Conservation (phyloP, 2,113 vertebrate species). For the Carassius gibelio region DNA sequence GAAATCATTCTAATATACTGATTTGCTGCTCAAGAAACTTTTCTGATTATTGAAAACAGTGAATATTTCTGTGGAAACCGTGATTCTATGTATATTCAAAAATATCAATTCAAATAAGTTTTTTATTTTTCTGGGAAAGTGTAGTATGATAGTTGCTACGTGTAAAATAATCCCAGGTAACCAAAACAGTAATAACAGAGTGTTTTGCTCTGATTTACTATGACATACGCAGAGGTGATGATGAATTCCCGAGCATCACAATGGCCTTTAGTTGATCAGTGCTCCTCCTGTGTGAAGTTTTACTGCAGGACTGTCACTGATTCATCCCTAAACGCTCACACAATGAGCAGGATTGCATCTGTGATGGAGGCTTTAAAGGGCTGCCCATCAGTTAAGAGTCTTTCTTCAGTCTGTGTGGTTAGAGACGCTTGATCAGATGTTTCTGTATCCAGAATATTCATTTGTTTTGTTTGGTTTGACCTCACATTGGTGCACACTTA, state of each 20-base stretch:
- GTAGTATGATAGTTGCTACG: neutral
- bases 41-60: neutral
- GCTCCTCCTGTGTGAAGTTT: slow-evolving; percentile 35
- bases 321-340: slow-evolving; percentile 50
- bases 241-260: slow-evolving; percentile 8
- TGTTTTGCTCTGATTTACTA: slow-evolving; percentile 7
- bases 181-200: neutral
- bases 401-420: slow-evolving; percentile 61
- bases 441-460: neutral
- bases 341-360: slow-evolving; percentile 65
- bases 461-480: slow-evolving; percentile 24
- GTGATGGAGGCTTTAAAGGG: slow-evolving; percentile 72
- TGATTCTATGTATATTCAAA: no score
- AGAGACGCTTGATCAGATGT: neutral
- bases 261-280: neutral
- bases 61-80: neutral
- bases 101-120: no score
- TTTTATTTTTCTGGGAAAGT: no score
- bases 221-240: slow-evolving; percentile 3
- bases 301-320: slow-evolving; percentile 30
- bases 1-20: neutral
- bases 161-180: slow-evolving; percentile 39
- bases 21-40: neutral
- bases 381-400: slow-evolving; percentile 79
- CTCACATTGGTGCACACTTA: neutral